Base-by-base conservation (phyloP, 1,140 invertebrate genomes). In the Phocides pigmalion region DNA sequence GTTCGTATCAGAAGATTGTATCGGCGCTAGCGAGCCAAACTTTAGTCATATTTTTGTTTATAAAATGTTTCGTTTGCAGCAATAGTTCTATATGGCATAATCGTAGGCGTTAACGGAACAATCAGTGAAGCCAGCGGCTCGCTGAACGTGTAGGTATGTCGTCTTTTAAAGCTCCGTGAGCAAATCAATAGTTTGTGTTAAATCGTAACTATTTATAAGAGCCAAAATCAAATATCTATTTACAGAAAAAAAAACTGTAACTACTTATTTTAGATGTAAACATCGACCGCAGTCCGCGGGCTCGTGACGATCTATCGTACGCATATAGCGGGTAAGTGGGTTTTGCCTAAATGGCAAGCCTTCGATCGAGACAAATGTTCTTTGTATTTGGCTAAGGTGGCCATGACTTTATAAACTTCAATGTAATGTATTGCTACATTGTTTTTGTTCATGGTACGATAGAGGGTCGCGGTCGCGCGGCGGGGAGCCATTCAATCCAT, bases 381-480 rank as follows among this genome's bases (percentile, higher is more conserved):
- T 32, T 2, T 22, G 20, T 5, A 5, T 2, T 22, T 22, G 20
- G 20, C 20, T 5, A 22, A 22, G 20, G 20, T 22, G 5, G 5
- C 1, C 25, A 8, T 28, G 25, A 28, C 5, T 2, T n/a, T n/a
- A n/a, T 28, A 32, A 32, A 32, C 28, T 32, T n/a, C 16, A n/a
- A n/a, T n/a, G n/a, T n/a, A n/a, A n/a, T n/a, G 16, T 16, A 15
- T 16, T 17, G 17, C 11, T 17, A 9, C 15, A 44, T 19, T 17
- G 3, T 0, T 11, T 11, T 8, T 11, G 15, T 8, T 6, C 3
- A 14, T 0, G 22, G 6, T 6, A 15, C 22, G 47, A 32, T 50
- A 50, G 46, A 49, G 47, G 28, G n/a, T 25, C 12, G 15, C 79
- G 63, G 74, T 76, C 72, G 74, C 78, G 68, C 19, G 32, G 42